A percentile compares a stretch with the other conserved stretches of the same genome.
Evolutionary conservation across 2,113 vertebrate species (phyloP).

Genomic region (Thinocorus orbignyianus): DNA sequence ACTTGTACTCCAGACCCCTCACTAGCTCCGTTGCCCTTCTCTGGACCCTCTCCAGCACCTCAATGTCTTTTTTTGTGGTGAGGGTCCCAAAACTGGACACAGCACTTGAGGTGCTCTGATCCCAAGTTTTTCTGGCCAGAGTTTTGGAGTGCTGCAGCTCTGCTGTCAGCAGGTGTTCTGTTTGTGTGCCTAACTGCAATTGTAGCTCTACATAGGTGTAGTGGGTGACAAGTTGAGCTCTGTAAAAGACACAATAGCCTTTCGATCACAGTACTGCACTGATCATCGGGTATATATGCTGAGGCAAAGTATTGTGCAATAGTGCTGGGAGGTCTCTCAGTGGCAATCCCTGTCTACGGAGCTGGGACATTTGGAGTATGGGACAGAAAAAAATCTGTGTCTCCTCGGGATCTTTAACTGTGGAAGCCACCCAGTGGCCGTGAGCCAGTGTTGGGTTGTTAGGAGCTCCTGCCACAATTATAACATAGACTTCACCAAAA

Average conservation of each 20-base stretch:
- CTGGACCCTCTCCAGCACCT: too few species aligned
- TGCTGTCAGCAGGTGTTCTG: fast-evolving
- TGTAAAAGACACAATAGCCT: not conserved
- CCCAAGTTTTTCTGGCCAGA: not conserved
- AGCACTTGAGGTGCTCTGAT: too few species aligned
- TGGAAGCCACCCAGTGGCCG: not conserved
- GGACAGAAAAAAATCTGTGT: not conserved
- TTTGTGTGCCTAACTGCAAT: not conserved
- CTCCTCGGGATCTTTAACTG: not conserved
- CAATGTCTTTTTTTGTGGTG: too few species aligned
- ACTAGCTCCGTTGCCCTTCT: too few species aligned
- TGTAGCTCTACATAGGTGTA: not conserved
- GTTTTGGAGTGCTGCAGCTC: not conserved
- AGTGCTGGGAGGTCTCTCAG: not conserved
- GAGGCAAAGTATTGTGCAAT: not conserved
- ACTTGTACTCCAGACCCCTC: too few species aligned
- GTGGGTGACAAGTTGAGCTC: not conserved
- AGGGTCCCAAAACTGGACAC: too few species aligned
- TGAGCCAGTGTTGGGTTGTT: not conserved
- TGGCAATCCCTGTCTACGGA: not conserved
- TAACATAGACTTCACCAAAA: not conserved
- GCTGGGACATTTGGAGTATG: not conserved
- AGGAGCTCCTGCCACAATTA: not conserved
- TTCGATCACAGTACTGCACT: not conserved
- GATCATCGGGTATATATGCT: not conserved